Base-by-base conservation (phyloP, 2,797 vertebrate species). In the Lagodon rhomboides region DNA sequence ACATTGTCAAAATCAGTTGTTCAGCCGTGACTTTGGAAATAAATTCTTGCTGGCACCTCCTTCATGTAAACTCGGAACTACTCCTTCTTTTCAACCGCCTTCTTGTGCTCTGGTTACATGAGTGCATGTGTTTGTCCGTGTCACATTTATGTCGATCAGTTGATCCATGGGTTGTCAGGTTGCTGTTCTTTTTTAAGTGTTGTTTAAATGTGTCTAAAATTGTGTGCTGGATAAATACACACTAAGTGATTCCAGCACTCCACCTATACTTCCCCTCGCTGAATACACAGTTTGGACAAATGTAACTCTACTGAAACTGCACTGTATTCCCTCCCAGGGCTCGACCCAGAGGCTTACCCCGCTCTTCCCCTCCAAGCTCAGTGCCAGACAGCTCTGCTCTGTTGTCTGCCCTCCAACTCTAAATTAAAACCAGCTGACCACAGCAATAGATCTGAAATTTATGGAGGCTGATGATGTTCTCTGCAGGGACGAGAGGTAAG, bases 371-470 rank as follows among this genome's bases (percentile, higher is more conserved):
- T 55, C 23, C 15, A 10, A 64, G 62, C 68, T 55, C 44, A 6
- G 65, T 73, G 61, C 78, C 87, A 89, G 79, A 73, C 64, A 70
- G 73, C 65, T 77, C 51, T n/a, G 73, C 65, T 77, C 51, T n/a
- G 61, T 27, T 84, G 75, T 85, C 66, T 55, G n/a, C 75, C 53
- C 38, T 87, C 86, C 89, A 88, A 68, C 13, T 70, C 44, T 27
- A 84, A 89, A 90, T 85, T 47, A 71, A 75, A 75, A 81, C 66
- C 89, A 87, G 73, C 64, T 85, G 81, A 79, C 79, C 41, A 53
- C 18, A 64, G 68, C 55, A 18, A 53, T 47, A 49, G 60, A 68
- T 70, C 18, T 75, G 22, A 79, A 74, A 79, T 83, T 67, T 74
- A 78, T 83, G 50, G 51, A 60, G 66, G 43, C 63, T 10, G 51